These are phyloP conservation scores for Agrochola circellaris DNA, from an alignment of 2,888 invertebrate genomes.

Conservation along the genomic window DNA sequence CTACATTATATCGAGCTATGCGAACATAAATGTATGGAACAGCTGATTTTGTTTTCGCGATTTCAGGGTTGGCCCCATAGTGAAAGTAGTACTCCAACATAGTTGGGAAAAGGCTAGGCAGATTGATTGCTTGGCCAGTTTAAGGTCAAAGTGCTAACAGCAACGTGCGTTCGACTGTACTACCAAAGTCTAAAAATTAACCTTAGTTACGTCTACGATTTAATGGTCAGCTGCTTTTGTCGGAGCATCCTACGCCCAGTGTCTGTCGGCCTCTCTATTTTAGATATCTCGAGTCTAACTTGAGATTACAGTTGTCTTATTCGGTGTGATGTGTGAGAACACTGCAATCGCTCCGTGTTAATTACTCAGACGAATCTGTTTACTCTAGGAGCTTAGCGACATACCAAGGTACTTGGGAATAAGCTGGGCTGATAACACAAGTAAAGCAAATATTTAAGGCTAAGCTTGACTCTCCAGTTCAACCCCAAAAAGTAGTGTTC, in stretches of 20 bases:
- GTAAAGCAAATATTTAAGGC: not conserved
- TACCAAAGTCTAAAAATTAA: no score
- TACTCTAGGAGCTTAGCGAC: not conserved
- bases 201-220: not conserved
- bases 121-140: no score
- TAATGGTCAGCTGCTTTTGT: no score
- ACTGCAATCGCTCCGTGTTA: not conserved
- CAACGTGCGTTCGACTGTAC: no score
- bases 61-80: no score
- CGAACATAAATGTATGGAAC: no score
- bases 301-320: not conserved
- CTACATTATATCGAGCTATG: no score
- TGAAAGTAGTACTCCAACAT: no score
- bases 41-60: no score
- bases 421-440: constrained; percentile 1
- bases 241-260: not conserved
- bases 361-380: constrained; percentile 6
- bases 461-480: not conserved
- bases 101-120: no score
- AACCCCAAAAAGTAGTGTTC: not conserved
- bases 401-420: not conserved
- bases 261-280: not conserved
- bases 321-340: not conserved
- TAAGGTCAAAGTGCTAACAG: not conserved
- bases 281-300: not conserved